Evolutionary conservation across 2,797 vertebrate species (phyloP), one percentile per base, ranked within the genome.

Genomic region (Hippocampus kuda): DNA sequence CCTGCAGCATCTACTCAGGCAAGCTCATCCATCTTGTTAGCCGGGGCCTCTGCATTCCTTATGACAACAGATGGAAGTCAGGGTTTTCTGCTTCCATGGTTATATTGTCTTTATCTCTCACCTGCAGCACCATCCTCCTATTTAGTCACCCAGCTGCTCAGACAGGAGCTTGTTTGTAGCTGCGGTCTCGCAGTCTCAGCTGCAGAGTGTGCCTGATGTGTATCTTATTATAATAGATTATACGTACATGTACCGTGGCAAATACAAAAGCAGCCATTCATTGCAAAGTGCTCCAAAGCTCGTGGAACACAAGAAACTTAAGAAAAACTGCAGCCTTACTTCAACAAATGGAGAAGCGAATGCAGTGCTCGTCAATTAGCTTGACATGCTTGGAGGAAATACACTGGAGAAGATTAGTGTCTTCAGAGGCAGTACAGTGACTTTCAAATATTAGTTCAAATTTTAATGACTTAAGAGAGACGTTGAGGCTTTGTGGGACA

Each of bases 21-120:
- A 69, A 81, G 72, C 79, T 82, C 84, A 85, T 87, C 77, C 80
- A 75, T 87, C 82, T 81, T 84, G 77, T 82, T 80, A 82, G 75
- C 60, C 67, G 12, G 49, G 2, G 22, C 63, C 72, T 75, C 69
- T 72, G 71, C 67, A 57, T 73, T 75, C 72, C 24, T 67, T 69
- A 65, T 71, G 70, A 76, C 70, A 77, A 72, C 66, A 77, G 72
- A 83, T 73, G 67, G 73, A 72, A 72, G 70, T 30, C 65, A 75
- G 41, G 66, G 34, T 70, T 80, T 74, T 70, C 68, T 38, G 70
- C 22, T 49, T 61, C 54, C 16, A 1, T 18, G 5, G 65, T 64
- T 71, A 59, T 48, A 67, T 73, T 72, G 64, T 79, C 69, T 81
- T 80, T 67, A 79, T 74, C 72, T 67, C 46, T 51, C 18, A 53